Conservation (phyloP, 2,797 vertebrate genomes). For the Pseudochromis fuscus region DNA sequence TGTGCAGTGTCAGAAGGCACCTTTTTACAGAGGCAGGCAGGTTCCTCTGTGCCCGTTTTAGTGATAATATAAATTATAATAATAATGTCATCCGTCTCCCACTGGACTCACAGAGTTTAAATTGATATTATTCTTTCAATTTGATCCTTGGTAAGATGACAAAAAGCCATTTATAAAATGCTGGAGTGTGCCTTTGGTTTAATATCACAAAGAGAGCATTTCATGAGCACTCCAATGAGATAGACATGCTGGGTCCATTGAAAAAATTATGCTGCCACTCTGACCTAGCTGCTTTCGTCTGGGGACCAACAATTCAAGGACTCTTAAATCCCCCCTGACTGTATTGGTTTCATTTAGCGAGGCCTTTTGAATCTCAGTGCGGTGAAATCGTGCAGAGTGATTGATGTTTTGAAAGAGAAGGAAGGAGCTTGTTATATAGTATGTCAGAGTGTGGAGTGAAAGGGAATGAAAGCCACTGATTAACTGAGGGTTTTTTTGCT, state of each 20-base stretch:
- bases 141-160: neutral
- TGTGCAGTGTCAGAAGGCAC: too few relatives aligned
- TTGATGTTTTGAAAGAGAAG: slow-evolving; percentile 40
- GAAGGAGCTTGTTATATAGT: neutral
- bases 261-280: slow-evolving; percentile 11
- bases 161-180: slow-evolving; percentile 11
- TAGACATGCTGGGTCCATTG: neutral
- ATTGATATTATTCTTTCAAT: neutral
- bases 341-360: slow-evolving; percentile 54
- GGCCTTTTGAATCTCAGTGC: slow-evolving; percentile 25
- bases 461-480: slow-evolving; percentile 24
- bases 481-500: too few relatives aligned
- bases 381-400: slow-evolving; percentile 43
- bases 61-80: neutral
- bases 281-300: neutral
- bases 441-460: neutral
- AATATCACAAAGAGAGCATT: neutral
- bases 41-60: neutral
- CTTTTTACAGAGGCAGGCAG: neutral
- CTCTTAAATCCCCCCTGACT: slow-evolving; percentile 39
- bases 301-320: slow-evolving; percentile 28
- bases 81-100: neutral
- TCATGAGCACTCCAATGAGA: slow-evolving; percentile 5
- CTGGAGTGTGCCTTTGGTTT: neutral
- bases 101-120: neutral